Conservation (phyloP, 1,140 invertebrate genomes). For the Platorchestia sp. region DNA sequence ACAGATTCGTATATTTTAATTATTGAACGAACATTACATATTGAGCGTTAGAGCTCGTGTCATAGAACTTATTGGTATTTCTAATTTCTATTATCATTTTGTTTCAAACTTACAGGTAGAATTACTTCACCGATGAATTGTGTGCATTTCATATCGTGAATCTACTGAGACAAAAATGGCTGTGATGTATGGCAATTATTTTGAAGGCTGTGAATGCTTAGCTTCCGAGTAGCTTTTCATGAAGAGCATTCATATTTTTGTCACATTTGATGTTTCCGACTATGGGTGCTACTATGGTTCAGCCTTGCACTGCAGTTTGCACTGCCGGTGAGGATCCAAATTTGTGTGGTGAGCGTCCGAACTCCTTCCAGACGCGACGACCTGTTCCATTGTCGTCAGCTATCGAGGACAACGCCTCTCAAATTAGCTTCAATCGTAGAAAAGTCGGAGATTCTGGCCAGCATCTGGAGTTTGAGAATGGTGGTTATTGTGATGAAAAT, state of each 20-base stretch:
- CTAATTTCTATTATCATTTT: not conserved
- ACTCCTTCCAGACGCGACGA: not conserved
- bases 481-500: slow-evolving; percentile 22
- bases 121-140: not conserved
- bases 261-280: not conserved
- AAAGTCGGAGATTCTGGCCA: not conserved
- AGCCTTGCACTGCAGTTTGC: slow-evolving; percentile 18
- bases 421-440: not conserved
- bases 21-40: not conserved
- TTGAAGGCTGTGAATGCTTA: not conserved
- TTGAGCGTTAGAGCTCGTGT: not conserved
- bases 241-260: not conserved
- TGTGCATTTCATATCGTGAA: not conserved
- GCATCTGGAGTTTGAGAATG: slow-evolving; percentile 13
- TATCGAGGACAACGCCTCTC: not conserved
- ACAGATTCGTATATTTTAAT: not conserved
- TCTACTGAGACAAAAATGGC: not conserved
- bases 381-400: not conserved
- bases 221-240: not conserved
- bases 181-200: not conserved
- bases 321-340: not conserved
- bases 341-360: not conserved
- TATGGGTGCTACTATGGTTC: slow-evolving; percentile 39
- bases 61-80: not conserved
- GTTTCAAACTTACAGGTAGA: not conserved